These are phyloP conservation scores for Leucosticte australis DNA, from an alignment of 2,113 vertebrate genomes.

Conservation along the genomic window DNA sequence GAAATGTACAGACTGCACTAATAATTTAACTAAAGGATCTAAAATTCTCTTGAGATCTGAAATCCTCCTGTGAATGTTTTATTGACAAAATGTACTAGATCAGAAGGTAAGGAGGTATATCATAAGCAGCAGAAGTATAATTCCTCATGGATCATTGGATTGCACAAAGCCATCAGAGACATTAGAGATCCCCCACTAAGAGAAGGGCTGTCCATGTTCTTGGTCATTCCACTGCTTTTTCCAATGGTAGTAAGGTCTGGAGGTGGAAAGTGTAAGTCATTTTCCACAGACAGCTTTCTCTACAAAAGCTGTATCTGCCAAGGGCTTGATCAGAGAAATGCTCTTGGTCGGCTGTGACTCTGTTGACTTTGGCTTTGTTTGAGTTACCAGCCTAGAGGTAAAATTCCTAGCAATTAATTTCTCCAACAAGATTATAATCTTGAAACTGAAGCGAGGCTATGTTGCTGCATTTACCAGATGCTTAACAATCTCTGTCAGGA, in stretches of 20 bases:
- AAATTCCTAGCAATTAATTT: background rate
- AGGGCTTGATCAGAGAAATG: background rate
- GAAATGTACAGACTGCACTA: background rate
- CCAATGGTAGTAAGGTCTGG: background rate
- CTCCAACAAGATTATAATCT: background rate
- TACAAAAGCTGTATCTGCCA: background rate
- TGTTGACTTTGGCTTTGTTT: background rate
- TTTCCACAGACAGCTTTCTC: background rate
- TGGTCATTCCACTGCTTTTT: background rate
- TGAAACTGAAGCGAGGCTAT: background rate
- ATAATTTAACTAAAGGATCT: background rate
- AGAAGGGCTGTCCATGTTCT: background rate
- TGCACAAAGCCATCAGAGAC: background rate
- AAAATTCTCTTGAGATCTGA: background rate
- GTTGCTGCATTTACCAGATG: background rate
- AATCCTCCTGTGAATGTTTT: background rate
- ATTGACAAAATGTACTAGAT: background rate
- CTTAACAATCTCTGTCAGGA: background rate
- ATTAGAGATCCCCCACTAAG: background rate
- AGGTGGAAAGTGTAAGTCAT: background rate
- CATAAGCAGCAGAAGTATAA: background rate
- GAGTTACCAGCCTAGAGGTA: background rate
- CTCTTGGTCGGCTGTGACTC: background rate
- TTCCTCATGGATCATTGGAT: background rate
- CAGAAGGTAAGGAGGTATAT: rapidly evolving